Percentiles rank a stretch among this genome's conserved stretches.
These are phyloP conservation scores for Amphiprion clarkii DNA, from an alignment of 2,797 vertebrate species.

Conservation along the genomic window DNA sequence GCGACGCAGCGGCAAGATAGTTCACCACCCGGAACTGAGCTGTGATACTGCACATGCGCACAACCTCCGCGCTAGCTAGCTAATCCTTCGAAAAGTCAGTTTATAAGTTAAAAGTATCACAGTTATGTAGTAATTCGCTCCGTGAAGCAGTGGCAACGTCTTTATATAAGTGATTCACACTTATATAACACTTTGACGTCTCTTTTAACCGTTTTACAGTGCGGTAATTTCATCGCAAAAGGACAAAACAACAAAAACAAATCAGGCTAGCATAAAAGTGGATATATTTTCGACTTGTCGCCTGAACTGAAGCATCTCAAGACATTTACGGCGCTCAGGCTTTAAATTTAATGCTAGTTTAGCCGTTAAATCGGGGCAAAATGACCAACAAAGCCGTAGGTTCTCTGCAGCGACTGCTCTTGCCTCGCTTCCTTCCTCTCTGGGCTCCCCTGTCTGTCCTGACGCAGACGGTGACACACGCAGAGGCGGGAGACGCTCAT, in stretches of 20 bases:
- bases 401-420: background rate
- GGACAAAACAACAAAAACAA: no score
- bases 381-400: slow-evolving; percentile 11
- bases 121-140: no score
- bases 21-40: background rate
- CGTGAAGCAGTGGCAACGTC: no score
- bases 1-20: slow-evolving; percentile 54
- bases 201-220: no score
- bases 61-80: background rate
- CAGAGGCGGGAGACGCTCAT: slow-evolving; percentile 51
- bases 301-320: background rate
- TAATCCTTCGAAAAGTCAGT: no score
- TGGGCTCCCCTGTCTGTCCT: slow-evolving; percentile 55
- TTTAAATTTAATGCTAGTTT: background rate
- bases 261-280: no score
- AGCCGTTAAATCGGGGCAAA: background rate
- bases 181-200: no score
- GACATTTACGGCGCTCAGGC: background rate
- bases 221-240: no score
- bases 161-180: no score
- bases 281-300: fast-evolving
- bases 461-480: slow-evolving; percentile 84
- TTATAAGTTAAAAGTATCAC: no score
- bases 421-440: slow-evolving; percentile 14
- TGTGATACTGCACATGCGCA: slow-evolving; percentile 8